Evolutionary conservation across 2,888 invertebrate genomes (phyloP).

Genomic region (Pristionchus exspectatus): DNA sequence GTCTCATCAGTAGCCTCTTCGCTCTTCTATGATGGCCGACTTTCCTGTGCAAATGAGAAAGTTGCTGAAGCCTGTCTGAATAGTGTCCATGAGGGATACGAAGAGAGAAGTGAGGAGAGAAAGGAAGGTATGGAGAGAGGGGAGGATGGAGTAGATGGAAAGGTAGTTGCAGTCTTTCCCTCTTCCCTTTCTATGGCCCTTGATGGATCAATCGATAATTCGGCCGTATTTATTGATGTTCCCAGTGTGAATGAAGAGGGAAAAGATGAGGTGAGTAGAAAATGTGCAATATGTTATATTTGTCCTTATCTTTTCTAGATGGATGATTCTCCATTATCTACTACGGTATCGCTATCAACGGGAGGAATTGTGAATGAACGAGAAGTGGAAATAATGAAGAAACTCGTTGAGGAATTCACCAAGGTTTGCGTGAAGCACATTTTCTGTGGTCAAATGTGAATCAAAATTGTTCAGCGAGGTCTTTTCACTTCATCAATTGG

Average conservation of each 20-base stretch:
- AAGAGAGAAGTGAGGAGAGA: background rate
- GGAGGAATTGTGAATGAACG: slow-evolving; percentile 38
- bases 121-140: slow-evolving; percentile 45
- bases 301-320: background rate
- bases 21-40: slow-evolving; percentile 80
- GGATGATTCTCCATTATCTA: background rate
- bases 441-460: background rate
- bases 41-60: slow-evolving; percentile 85
- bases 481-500: slow-evolving; percentile 84
- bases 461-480: slow-evolving; percentile 83
- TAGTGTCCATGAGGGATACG: slow-evolving; percentile 53
- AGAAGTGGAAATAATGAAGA: slow-evolving; percentile 43
- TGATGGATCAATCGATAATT: slow-evolving; percentile 29
- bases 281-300: background rate
- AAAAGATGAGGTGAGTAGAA: background rate
- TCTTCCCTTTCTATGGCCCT: background rate
- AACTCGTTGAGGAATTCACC: slow-evolving; percentile 3
- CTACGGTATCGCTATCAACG: slow-evolving; percentile 3
- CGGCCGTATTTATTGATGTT: slow-evolving; percentile 45
- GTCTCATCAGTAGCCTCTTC: slow-evolving; percentile 81
- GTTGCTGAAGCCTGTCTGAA: slow-evolving; percentile 81
- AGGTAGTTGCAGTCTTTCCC: background rate
- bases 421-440: background rate
- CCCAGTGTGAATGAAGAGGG: background rate
- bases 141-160: background rate